Base-by-base conservation (phyloP, 2,797 vertebrate species). In the Eulemur mongoz region DNA sequence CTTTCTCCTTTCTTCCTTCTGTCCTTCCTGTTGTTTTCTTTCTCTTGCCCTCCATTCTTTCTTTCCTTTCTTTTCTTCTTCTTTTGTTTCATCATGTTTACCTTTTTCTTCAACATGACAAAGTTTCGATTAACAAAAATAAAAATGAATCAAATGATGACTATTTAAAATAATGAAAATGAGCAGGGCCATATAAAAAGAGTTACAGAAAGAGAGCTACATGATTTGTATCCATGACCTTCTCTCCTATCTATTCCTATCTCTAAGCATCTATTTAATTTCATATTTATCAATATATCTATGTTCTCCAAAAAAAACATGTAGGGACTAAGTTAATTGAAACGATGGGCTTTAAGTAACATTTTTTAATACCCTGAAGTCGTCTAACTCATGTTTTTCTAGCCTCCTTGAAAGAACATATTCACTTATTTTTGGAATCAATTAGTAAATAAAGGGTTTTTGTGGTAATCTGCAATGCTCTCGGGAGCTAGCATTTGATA, bases 401-500 rank as follows among this genome's bases (percentile, higher is more conserved):
- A 87, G 73, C 14, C 25, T 89, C 50, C 70, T 12, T 54, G 27
- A 80, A 95, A 70, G 18, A 82, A 83, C 0, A 25, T 45, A 54
- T 25, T 85, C 5, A 40, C 11, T 76, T 88, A 17, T 38, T 15
- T 91, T 82, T 94, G 35, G 7, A 82, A 65, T 59, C 10, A 70
- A 23, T 88, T 67, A 65, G 5, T 59, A 78, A 89, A 70, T 78
- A 59, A 40, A 79, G 12, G 11, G 13, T 15, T 48, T 40, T 54
- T n/a, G 23, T 63, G 25, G 8, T 18, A 40, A 27, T 45, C 18
- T 6, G 30, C 6, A 61, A 32, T 83, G 22, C 7, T 96, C 12
- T 78, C 22, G 78, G 20, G 25, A 89, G 7, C 35, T 81, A 83
- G 79, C 15, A 75, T 84, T 92, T 86, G 17, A 75, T 95, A 63